These are phyloP conservation scores for Polylopha cassiicola DNA, from an alignment of 2,888 invertebrate species.

Conservation along the genomic window DNA sequence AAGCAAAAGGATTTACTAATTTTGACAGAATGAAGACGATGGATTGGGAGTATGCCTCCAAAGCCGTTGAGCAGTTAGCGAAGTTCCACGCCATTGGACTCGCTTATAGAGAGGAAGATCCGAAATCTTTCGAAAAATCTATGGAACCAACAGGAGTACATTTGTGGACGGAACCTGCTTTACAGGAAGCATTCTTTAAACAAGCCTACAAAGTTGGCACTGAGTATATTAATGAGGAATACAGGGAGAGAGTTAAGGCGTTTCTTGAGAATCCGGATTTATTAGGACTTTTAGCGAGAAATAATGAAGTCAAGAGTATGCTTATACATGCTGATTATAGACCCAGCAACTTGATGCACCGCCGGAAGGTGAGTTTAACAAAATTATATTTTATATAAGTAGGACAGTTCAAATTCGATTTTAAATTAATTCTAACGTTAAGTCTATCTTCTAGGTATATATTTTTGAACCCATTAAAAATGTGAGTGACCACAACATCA, in stretches of 20 bases:
- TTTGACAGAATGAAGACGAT: slow-evolving; percentile 33
- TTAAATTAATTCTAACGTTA: no score
- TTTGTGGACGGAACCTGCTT: no score
- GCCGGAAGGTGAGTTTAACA: slow-evolving; percentile 15
- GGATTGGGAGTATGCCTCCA: slow-evolving; percentile 37
- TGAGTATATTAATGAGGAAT: slow-evolving; percentile 10
- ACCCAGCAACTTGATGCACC: slow-evolving; percentile 21
- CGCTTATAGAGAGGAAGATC: slow-evolving; percentile 36
- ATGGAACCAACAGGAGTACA: no score
- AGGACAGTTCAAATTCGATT: no score
- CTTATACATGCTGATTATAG: slow-evolving; percentile 22
- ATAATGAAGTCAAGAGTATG: background rate
- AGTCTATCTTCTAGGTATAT: no score
- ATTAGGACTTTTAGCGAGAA: slow-evolving; percentile 6
- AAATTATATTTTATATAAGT: no score
- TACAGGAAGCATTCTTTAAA: no score
- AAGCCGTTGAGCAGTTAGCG: slow-evolving; percentile 34
- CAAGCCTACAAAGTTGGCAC: no score
- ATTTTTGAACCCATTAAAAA: no score
- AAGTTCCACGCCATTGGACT: slow-evolving; percentile 47
- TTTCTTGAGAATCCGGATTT: slow-evolving; percentile 8
- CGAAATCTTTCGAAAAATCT: no score
- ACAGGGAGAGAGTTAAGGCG: slow-evolving; percentile 1
- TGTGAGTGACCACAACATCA: no score
- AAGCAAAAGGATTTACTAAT: slow-evolving; percentile 28